Evolutionary conservation across 2,888 invertebrate species (phyloP).

Genomic region (Cremastobaeus sp.): DNA sequence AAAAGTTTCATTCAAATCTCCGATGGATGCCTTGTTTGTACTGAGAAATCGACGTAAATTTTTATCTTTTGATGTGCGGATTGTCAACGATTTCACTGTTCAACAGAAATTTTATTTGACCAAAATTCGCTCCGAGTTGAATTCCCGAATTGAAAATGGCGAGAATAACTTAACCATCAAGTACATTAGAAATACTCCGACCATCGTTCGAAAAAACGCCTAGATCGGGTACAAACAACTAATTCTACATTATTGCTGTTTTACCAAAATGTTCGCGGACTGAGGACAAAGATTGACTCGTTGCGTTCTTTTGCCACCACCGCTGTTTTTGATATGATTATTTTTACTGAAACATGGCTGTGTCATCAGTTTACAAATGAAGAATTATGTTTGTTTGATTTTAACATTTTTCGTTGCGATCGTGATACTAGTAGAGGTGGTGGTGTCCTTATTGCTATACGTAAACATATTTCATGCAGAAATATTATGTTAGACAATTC

Average conservation of each 20-base stretch:
- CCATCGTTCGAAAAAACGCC: constrained; percentile 4
- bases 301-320: neutral
- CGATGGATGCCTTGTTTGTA: constrained; percentile 2
- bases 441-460: neutral
- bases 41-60: constrained; percentile 6
- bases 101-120: neutral
- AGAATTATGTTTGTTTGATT: neutral
- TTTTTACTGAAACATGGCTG: constrained; percentile 5
- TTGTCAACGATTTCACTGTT: neutral
- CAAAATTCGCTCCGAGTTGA: neutral
- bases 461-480: neutral
- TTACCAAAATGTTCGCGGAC: constrained; percentile 11
- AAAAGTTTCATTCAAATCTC: neutral
- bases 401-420: neutral
- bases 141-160: constrained; percentile 3
- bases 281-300: neutral
- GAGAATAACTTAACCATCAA: constrained; percentile 3
- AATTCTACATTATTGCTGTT: neutral
- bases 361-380: neutral
- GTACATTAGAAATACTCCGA: neutral
- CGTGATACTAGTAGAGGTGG: neutral
- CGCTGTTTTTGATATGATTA: neutral
- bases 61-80: neutral
- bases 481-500: too few relatives aligned
- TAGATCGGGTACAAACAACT: neutral